Evolutionary conservation across 2,888 invertebrate genomes (phyloP).

Genomic region (Leucania comma): DNA sequence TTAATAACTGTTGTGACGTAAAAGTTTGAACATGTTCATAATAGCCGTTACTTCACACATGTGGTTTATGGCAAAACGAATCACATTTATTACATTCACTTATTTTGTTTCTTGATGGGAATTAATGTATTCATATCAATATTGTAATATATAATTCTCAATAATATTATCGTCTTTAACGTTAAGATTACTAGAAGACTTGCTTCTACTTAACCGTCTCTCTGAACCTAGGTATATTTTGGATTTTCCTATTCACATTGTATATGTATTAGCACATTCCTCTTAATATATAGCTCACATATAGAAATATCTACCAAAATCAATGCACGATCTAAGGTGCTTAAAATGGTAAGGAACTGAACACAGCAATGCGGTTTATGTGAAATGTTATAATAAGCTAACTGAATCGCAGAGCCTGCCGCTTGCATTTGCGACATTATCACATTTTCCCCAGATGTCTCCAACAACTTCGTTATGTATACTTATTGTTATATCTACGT

Average conservation of each 20-base stretch:
- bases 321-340: slow-evolving; percentile 10
- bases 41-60: slow-evolving; percentile 41
- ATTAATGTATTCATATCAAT: slow-evolving; percentile 7
- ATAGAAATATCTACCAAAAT: slow-evolving; percentile 18
- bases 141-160: slow-evolving; percentile 3
- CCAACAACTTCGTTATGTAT: not conserved
- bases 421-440: slow-evolving; percentile 12
- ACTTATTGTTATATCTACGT: slow-evolving; percentile 11
- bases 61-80: slow-evolving; percentile 37
- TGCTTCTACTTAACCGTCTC: not conserved
- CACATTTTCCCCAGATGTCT: slow-evolving; percentile 31
- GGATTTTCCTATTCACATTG: not conserved
- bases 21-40: slow-evolving; percentile 37
- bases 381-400: slow-evolving; percentile 28
- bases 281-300: not conserved
- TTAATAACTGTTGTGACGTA: slow-evolving; percentile 57
- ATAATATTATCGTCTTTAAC: slow-evolving; percentile 6
- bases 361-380: slow-evolving; percentile 28
- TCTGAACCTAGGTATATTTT: not conserved
- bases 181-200: slow-evolving; percentile 13
- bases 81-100: slow-evolving; percentile 26
- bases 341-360: slow-evolving; percentile 22
- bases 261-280: not conserved
- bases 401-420: slow-evolving; percentile 9
- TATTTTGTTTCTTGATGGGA: slow-evolving; percentile 25